Evolutionary conservation across 2,797 vertebrate species (phyloP), one percentile per base, ranked within the genome.

Genomic region (Lates japonicus): DNA sequence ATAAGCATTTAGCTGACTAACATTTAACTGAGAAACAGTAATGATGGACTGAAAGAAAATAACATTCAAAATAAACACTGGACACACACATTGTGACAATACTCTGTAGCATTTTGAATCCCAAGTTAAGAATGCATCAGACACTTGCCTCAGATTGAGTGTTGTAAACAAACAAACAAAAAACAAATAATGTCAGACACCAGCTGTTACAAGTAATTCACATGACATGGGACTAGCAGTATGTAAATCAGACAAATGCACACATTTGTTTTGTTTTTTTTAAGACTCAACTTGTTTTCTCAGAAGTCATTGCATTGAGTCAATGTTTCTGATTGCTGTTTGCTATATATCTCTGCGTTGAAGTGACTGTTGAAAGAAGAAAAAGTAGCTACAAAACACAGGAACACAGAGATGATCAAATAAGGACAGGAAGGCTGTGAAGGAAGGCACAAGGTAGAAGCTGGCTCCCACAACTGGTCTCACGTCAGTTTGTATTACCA

Each of bases 381-480:
- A 63, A 70, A 76, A 70, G 44, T 41, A 49, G 48, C 54, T 29
- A 44, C 58, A 29, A 72, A 63, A 73, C 62, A 76, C 48, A 71
- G 42, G 46, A 74, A 67, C 42, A 70, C 7, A 11, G 61, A 74
- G 81, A 86, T 82, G 82, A 82, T 70, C 6, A 70, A 87, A 71
- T 17, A 64, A 85, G 57, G 85, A 91, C 69, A 78, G 73, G 69
- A 75, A 83, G 76, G 76, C 61, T 78, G 74, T 55, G 74, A 76
- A 87, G 74, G 76, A 93, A 94, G 93, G 93, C 94, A 93, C 93
- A 74, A 80, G 80, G 82, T 84, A 75, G 83, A 91, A 89, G 73
- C 87, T 76, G 82, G 67, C 77, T 82, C 81, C 86, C 81, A 64
- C 74, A 69, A 54, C 83, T 81, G 76, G 51, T 86, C 83, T 80